Percentiles rank a stretch among this genome's conserved stretches.
phyloP scores from a whole-genome alignment of 1,140 invertebrate species.

The Drosophila azteca region DNA sequence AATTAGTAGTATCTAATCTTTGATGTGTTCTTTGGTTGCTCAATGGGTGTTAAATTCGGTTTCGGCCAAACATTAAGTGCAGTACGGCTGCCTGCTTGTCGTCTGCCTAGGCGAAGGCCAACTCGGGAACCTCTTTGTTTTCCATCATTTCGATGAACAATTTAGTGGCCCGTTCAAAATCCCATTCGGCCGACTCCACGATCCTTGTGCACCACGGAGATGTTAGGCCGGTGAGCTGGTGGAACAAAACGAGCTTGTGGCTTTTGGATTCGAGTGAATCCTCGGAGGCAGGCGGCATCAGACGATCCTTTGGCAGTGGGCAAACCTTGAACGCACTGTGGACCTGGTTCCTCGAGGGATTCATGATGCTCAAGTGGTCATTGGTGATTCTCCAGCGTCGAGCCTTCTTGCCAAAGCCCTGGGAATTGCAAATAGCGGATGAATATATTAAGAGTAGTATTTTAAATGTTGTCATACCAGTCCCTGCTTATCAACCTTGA shows the following conservation, averaged over 20 bases:
- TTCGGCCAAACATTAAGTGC: neutral
- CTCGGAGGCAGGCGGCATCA: slow-evolving; percentile 4
- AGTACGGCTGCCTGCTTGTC: neutral
- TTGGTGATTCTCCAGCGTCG: slow-evolving; percentile 60
- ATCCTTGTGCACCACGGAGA: slow-evolving; percentile 71
- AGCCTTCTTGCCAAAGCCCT: slow-evolving; percentile 53
- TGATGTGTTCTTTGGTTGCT: neutral
- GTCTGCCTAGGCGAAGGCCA: slow-evolving; percentile 40
- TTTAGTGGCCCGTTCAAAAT: slow-evolving; percentile 48
- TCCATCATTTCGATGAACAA: slow-evolving; percentile 48
- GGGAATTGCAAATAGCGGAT: too few species aligned
- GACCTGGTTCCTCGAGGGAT: slow-evolving; percentile 48
- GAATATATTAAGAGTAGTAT: neutral
- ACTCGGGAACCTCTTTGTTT: slow-evolving; percentile 35
- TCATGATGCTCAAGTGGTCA: slow-evolving; percentile 60
- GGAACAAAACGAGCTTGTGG: slow-evolving; percentile 67
- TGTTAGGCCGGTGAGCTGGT: slow-evolving; percentile 65
- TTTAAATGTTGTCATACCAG: slow-evolving; percentile 24
- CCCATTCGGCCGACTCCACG: slow-evolving; percentile 66
- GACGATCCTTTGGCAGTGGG: slow-evolving; percentile 1
- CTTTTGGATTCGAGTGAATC: slow-evolving; percentile 52
- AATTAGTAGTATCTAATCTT: neutral
- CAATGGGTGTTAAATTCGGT: too few species aligned
- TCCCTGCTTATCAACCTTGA: slow-evolving; percentile 35
- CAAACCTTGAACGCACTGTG: slow-evolving; percentile 60